Conservation (phyloP, 1,140 invertebrate species). For the Dermatophagoides farinae region DNA sequence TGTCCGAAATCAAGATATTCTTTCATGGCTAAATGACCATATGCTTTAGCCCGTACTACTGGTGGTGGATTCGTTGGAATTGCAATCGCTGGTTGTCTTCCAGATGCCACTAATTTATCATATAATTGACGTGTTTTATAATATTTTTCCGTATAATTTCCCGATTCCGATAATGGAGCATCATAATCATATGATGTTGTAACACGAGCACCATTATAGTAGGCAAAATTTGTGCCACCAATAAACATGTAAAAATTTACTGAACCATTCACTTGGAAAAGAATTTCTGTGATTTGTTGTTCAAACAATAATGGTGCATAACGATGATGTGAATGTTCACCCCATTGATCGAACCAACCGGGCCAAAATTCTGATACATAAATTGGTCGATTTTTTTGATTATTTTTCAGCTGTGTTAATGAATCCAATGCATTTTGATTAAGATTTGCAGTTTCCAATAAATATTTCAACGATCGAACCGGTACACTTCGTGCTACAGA, state of each 20-base stretch:
- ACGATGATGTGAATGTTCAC: constrained; percentile 16
- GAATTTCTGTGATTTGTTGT: constrained; percentile 18
- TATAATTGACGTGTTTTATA: constrained; percentile 26
- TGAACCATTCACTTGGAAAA: constrained; percentile 21
- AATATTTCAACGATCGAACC: neutral
- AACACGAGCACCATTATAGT: constrained; percentile 19
- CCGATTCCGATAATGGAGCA: constrained; percentile 31
- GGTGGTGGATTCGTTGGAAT: neutral
- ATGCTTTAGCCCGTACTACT: neutral
- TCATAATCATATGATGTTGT: constrained; percentile 34
- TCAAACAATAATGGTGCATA: constrained; percentile 8
- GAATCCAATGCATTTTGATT: neutral
- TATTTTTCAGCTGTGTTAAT: neutral
- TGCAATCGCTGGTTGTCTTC: neutral
- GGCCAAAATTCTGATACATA: constrained; percentile 27
- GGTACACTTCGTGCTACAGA: neutral
- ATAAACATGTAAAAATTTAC: constrained; percentile 23
- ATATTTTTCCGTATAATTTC: constrained; percentile 30
- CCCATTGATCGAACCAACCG: constrained; percentile 26
- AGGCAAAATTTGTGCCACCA: constrained; percentile 18
- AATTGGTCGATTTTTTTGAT: constrained; percentile 21
- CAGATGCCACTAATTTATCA: neutral
- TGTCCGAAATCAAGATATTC: too few relatives aligned
- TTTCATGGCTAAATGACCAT: neutral
- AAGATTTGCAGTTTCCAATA: constrained; percentile 7